Evolutionary conservation across 92 coral and sea anemone species (phyloP), one percentile per base, ranked within the genome.

Genomic region (Phenganax marumi): DNA sequence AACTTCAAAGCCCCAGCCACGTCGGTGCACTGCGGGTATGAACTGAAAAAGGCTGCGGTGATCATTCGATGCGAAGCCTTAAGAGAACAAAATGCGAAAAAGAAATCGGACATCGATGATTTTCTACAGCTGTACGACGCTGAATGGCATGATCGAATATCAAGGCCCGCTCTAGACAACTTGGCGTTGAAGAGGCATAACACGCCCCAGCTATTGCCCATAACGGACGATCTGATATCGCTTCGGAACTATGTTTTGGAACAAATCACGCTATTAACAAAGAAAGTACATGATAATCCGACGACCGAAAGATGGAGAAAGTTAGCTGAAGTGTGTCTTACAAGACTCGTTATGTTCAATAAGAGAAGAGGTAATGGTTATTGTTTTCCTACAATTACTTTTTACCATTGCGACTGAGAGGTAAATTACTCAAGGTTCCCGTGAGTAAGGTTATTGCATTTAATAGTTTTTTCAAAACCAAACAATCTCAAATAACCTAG

Each of bases 121-220:
- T 80, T 81, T 14, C 82, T 77, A 6, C 65, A 86, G 47, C 55
- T 86, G 1, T 83, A 78, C 75, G 84, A 55, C 0, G 47, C 84
- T 1, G 89, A 86, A 69, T 89, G 88, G 90, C 58, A 69, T 65
- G 80, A 86, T 3, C 63, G 22, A 33, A 80, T 89, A 12, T 52
- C 87, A 0, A 48, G 70, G 61, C 86, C 78, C 49, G 86, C 89
- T 6, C 48, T 86, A 47, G 26, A 62, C 68, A 62, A 62, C 26
- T n/a, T 62, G 18, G 18, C 9, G 8, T 0, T 62, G 10, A 62
- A 62, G 33, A n/a, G 25, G 43, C 26, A 62, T 13, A 62, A 62
- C 43, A 33, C 43, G 43, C 43, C 43, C 43, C 43, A 33, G 43
- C 43, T 33, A 33, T 33, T 33, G 43, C 43, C 43, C 43, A 25